These are phyloP conservation scores for Axea sp. DNA, from an alignment of 2,888 invertebrate genomes.

Conservation along the genomic window DNA sequence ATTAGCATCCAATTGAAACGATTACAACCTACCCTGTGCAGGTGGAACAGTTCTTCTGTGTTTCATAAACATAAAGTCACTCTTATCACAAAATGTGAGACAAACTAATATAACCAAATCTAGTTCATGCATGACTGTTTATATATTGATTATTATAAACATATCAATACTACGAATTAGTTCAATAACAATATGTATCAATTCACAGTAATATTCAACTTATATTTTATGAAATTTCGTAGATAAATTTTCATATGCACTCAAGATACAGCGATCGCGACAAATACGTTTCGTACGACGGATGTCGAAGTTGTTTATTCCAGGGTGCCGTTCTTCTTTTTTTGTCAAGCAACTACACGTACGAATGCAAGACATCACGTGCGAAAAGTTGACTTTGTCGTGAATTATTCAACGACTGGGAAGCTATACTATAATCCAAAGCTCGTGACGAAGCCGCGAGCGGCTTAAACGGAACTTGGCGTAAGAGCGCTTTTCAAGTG, in stretches of 20 bases:
- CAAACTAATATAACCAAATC: no score
- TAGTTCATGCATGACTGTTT: no score
- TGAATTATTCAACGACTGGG: conserved; percentile 78
- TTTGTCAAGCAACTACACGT: conserved; percentile 31
- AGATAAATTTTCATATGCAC: conserved; percentile 27
- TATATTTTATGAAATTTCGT: no score
- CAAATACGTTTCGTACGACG: conserved; percentile 41
- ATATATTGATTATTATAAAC: no score
- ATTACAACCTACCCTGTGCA: no score
- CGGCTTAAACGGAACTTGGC: conserved; percentile 63
- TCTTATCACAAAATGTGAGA: no score
- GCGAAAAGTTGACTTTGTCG: conserved; percentile 72
- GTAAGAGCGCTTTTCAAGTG: conserved; percentile 70
- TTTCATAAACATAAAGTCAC: no score
- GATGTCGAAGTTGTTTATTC: conserved; percentile 54
- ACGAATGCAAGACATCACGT: conserved; percentile 62
- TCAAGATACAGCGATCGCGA: conserved; percentile 22
- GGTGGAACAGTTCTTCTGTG: no score
- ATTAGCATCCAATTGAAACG: no score
- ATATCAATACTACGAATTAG: no score
- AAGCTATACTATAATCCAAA: conserved; percentile 77
- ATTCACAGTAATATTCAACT: no score
- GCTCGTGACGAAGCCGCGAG: conserved; percentile 61
- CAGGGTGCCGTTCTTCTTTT: conserved; percentile 2
- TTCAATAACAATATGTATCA: no score